Evolutionary conservation across 1,140 invertebrate species (phyloP).

Genomic region (Zaprionus vittiger): DNA sequence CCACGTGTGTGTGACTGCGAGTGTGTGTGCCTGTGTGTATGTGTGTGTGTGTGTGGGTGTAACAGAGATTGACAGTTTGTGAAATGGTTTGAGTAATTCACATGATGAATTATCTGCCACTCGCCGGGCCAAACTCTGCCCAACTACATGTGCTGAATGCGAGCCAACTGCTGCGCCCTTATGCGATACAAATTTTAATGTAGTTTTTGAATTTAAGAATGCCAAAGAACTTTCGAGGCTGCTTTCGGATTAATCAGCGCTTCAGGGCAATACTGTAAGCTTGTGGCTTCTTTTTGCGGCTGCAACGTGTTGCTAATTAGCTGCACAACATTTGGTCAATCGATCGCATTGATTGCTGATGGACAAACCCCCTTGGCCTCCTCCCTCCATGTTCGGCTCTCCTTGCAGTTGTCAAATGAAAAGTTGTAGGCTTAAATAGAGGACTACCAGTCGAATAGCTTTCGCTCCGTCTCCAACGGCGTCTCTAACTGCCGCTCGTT

Average conservation of each 20-base stretch:
- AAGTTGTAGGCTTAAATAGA: slow-evolving; percentile 72
- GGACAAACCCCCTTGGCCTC: slow-evolving; percentile 11
- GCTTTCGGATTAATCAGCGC: slow-evolving; percentile 8
- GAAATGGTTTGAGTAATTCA: slow-evolving; percentile 77
- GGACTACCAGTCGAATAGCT: slow-evolving; percentile 7
- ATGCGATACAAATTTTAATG: slow-evolving; percentile 11
- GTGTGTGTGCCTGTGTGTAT: slow-evolving; percentile 12
- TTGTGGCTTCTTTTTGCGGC: slow-evolving; percentile 3
- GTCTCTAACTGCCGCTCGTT: slow-evolving; percentile 57
- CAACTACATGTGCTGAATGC: neutral
- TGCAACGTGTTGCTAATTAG: slow-evolving; percentile 56
- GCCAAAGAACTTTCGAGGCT: neutral
- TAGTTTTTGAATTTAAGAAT: neutral
- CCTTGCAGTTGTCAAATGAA: slow-evolving; percentile 61
- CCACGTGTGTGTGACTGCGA: slow-evolving; percentile 14
- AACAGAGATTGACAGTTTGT: slow-evolving; percentile 73
- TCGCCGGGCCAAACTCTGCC: neutral
- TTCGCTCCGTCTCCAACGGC: slow-evolving; percentile 7
- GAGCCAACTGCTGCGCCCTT: slow-evolving; percentile 13
- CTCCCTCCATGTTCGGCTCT: too few species aligned
- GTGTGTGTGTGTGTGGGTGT: slow-evolving; percentile 28
- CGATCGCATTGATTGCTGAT: slow-evolving; percentile 54
- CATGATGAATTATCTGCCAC: slow-evolving; percentile 64
- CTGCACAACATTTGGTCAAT: slow-evolving; percentile 63
- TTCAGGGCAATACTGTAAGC: slow-evolving; percentile 40